Evolutionary conservation across 2,888 invertebrate species (phyloP).

Genomic region (Pseudoips prasinana): DNA sequence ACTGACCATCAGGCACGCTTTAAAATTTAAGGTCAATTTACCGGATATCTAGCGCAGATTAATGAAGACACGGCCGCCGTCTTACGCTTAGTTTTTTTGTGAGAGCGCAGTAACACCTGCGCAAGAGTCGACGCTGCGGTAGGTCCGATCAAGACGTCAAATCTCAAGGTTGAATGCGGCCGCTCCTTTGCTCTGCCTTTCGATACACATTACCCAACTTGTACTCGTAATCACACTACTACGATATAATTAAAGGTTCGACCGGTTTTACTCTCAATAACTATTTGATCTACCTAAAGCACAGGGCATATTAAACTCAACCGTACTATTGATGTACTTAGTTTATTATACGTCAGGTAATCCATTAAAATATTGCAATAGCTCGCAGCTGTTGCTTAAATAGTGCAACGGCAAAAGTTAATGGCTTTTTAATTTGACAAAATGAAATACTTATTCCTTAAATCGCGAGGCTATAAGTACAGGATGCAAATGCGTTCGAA

Average conservation of each 20-base stretch:
- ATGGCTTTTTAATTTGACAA: constrained; percentile 24
- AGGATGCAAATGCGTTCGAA: constrained; percentile 20
- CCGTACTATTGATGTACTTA: too few relatives aligned
- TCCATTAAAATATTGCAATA: too few relatives aligned
- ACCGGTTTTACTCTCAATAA: constrained; percentile 24
- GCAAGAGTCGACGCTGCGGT: constrained; percentile 72
- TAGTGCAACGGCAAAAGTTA: constrained; percentile 14
- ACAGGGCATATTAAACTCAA: constrained; percentile 3
- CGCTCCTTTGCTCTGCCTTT: constrained; percentile 59
- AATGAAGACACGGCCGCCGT: constrained; percentile 65
- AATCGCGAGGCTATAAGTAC: constrained; percentile 9
- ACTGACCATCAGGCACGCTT: constrained; percentile 24
- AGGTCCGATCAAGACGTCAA: constrained; percentile 81
- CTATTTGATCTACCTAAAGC: constrained; percentile 16
- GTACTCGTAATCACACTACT: constrained; percentile 52
- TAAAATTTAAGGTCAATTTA: constrained; percentile 58
- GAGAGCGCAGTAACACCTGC: constrained; percentile 68
- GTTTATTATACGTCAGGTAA: too few relatives aligned
- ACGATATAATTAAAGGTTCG: constrained; percentile 47
- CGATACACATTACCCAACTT: constrained; percentile 65
- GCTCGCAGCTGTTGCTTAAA: constrained; percentile 19
- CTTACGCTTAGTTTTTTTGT: constrained; percentile 74
- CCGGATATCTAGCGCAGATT: constrained; percentile 55
- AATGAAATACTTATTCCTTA: constrained; percentile 13
- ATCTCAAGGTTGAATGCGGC: constrained; percentile 72